A percentile compares a stretch with the other conserved stretches of the same genome.
Evolutionary conservation across 2,888 invertebrate species (phyloP).

Genomic region (Leucophenga montana): DNA sequence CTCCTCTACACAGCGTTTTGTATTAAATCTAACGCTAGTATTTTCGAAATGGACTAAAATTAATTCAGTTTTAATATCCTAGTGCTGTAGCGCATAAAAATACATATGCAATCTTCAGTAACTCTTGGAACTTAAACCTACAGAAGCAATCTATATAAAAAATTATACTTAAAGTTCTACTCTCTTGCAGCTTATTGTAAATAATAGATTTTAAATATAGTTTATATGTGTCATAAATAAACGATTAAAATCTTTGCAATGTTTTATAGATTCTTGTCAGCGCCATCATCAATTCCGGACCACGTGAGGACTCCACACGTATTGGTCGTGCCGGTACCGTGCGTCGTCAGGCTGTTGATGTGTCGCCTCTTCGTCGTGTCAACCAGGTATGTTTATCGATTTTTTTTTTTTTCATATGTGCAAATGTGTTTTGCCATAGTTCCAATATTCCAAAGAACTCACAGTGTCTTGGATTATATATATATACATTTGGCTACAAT

Average conservation of each 20-base stretch:
- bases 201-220: background rate
- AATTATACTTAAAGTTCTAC: background rate
- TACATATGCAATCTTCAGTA: conserved; percentile 37
- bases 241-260: conserved; percentile 17
- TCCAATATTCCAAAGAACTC: conserved; percentile 53
- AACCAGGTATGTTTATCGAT: conserved; percentile 82
- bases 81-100: conserved; percentile 42
- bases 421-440: conserved; percentile 35
- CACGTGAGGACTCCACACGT: conserved; percentile 99
- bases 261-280: conserved; percentile 85
- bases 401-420: too few species aligned
- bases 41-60: background rate
- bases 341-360: conserved; percentile 99
- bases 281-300: conserved; percentile 99
- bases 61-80: conserved; percentile 48
- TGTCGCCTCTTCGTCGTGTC: conserved; percentile 97
- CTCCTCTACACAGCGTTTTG: background rate
- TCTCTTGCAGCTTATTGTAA: background rate
- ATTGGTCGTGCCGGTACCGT: conserved; percentile 99
- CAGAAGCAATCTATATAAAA: background rate
- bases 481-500: conserved; percentile 55
- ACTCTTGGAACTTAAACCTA: conserved; percentile 46
- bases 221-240: conserved; percentile 14
- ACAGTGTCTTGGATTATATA: conserved; percentile 54
- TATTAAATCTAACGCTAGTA: background rate